These are phyloP conservation scores for Forbesichthys agassizii DNA, from an alignment of 2,113 vertebrate species.

Conservation along the genomic window DNA sequence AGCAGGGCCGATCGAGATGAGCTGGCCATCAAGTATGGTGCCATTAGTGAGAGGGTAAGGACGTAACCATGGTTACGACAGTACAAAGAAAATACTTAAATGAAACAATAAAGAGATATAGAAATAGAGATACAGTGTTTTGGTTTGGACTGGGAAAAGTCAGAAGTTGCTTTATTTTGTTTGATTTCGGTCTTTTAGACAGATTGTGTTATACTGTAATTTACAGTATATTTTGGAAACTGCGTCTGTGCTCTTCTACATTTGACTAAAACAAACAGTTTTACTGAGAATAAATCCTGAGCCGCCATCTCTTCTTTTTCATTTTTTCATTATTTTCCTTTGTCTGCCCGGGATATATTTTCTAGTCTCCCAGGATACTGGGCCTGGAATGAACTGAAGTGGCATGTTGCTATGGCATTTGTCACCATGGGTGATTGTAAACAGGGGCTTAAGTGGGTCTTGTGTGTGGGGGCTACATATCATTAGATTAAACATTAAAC, in stretches of 20 bases:
- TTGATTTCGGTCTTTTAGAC: too few relatives aligned
- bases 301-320: conserved; percentile 18
- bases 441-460: conserved; percentile 65
- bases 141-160: too few relatives aligned
- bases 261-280: background rate
- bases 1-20: conserved; percentile 92
- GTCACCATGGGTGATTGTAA: conserved; percentile 80
- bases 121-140: too few relatives aligned
- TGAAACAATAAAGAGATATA: too few relatives aligned
- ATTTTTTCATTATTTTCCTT: conserved; percentile 27
- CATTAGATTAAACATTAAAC: conserved; percentile 15
- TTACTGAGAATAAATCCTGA: background rate
- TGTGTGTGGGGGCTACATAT: conserved; percentile 33
- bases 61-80: background rate
- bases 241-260: background rate
- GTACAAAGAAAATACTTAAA: too few relatives aligned
- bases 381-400: conserved; percentile 71
- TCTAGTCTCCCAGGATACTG: conserved; percentile 74
- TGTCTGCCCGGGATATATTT: conserved; percentile 57
- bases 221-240: too few relatives aligned
- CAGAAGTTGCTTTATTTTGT: too few relatives aligned
- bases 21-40: conserved; percentile 92
- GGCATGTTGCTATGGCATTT: conserved; percentile 67
- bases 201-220: too few relatives aligned
- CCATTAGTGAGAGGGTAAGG: conserved; percentile 88